A percentile compares a stretch with the other conserved stretches of the same genome.
phyloP scores from a whole-genome alignment of 2,888 invertebrate species.

The Mechanitis mazaeus region DNA sequence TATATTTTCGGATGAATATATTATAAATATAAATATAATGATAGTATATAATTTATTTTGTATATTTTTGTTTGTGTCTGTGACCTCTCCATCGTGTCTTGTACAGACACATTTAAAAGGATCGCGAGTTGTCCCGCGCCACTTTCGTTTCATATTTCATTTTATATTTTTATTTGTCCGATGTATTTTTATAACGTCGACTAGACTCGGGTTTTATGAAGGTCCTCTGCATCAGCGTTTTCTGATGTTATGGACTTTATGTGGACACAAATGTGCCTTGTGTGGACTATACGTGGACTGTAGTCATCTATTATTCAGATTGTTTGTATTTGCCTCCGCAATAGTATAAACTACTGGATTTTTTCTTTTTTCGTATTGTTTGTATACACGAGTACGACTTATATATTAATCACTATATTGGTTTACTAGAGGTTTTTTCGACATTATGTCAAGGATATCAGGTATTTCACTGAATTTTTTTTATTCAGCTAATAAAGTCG shows the following conservation, averaged over 20 bases:
- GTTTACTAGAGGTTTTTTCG: too few species aligned
- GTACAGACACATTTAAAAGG: slow-evolving; percentile 69
- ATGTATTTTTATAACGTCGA: slow-evolving; percentile 66
- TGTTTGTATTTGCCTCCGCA: not conserved
- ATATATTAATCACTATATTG: too few species aligned
- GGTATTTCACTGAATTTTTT: not conserved
- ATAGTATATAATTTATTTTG: not conserved
- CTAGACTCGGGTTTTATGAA: slow-evolving; percentile 55
- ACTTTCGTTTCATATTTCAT: slow-evolving; percentile 64
- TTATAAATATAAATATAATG: too few species aligned
- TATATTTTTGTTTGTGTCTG: not conserved
- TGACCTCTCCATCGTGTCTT: slow-evolving; percentile 39
- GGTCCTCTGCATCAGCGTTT: slow-evolving; percentile 48
- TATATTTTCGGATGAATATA: too few species aligned
- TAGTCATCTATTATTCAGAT: not conserved
- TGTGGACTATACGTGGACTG: not conserved
- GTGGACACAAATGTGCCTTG: slow-evolving; percentile 1
- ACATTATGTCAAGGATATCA: not conserved
- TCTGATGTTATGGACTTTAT: slow-evolving; percentile 34
- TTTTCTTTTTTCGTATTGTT: slow-evolving; percentile 4
- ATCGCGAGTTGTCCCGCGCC: slow-evolving; percentile 66
- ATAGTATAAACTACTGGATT: not conserved
- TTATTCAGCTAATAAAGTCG: not conserved
- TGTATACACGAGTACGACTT: not conserved
- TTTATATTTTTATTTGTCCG: slow-evolving; percentile 73